Evolutionary conservation across 2,888 invertebrate species (phyloP).

Genomic region (Sceliomorpha sp.): DNA sequence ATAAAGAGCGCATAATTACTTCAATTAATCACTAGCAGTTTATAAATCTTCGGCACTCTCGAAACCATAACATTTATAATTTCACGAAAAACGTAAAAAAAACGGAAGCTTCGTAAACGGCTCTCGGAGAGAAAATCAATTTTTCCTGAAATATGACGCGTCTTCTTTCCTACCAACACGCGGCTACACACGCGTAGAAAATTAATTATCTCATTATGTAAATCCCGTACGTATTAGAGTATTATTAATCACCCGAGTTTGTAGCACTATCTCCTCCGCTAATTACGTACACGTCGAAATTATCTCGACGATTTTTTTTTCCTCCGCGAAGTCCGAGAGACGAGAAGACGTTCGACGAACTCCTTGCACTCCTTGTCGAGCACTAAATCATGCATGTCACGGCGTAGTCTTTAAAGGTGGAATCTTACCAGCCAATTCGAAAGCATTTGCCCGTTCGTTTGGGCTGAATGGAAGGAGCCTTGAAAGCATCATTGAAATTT

Average conservation of each 20-base stretch:
- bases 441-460: constrained; percentile 67
- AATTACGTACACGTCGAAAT: constrained; percentile 15
- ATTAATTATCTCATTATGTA: constrained; percentile 4
- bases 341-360: constrained; percentile 1
- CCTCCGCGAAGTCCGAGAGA: constrained; percentile 3
- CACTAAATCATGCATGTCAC: constrained; percentile 69
- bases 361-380: constrained; percentile 7
- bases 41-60: too few relatives aligned
- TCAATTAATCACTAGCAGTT: too few relatives aligned
- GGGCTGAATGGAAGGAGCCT: constrained; percentile 70
- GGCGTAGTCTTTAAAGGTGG: constrained; percentile 66
- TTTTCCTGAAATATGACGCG: too few relatives aligned
- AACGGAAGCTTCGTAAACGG: too few relatives aligned
- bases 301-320: constrained; percentile 12
- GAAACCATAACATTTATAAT: too few relatives aligned
- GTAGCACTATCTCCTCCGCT: neutral
- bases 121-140: too few relatives aligned
- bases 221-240: constrained; percentile 1
- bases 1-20: too few relatives aligned
- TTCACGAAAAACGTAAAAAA: too few relatives aligned
- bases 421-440: constrained; percentile 68
- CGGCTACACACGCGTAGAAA: too few relatives aligned
- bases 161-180: too few relatives aligned
- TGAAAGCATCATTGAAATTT: constrained; percentile 72
- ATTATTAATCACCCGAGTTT: constrained; percentile 1